Percentiles rank a stretch among this genome's conserved stretches.
phyloP scores from a whole-genome alignment of 1,140 invertebrate species.

The Drosophila pectinifera region DNA sequence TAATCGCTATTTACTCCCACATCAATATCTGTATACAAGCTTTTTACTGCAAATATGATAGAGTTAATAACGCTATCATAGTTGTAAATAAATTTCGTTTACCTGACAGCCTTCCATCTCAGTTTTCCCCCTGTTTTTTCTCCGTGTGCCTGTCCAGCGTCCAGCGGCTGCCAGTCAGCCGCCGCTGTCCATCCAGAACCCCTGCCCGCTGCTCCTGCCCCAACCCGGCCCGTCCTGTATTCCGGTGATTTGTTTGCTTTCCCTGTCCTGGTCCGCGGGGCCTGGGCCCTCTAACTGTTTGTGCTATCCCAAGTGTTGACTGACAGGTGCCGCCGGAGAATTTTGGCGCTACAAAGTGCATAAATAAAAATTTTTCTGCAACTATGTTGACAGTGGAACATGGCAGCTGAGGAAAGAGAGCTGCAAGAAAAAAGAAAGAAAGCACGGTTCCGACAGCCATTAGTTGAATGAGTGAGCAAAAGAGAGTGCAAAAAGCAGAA shows the following conservation, averaged over 20 bases:
- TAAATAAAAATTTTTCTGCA: constrained; percentile 72
- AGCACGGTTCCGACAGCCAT: constrained; percentile 22
- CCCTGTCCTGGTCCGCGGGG: constrained; percentile 10
- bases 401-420: constrained; percentile 36
- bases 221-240: constrained; percentile 14
- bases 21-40: too few species aligned
- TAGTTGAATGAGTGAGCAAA: constrained; percentile 40
- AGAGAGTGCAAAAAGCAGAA: constrained; percentile 7
- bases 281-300: constrained; percentile 25
- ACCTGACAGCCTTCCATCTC: too few species aligned
- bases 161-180: constrained; percentile 48
- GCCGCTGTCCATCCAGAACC: constrained; percentile 43
- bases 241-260: constrained; percentile 34
- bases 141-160: constrained; percentile 27
- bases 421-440: constrained; percentile 11
- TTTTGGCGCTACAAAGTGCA: constrained; percentile 78
- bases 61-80: too few species aligned
- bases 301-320: constrained; percentile 65
- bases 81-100: too few species aligned
- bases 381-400: constrained; percentile 55
- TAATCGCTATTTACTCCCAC: too few species aligned
- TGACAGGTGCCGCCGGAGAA: constrained; percentile 80
- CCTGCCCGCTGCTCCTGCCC: constrained; percentile 12
- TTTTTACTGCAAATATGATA: too few species aligned
- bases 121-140: not conserved